Base-by-base conservation (phyloP, 2,888 invertebrate species). In the Dryocosmus kuriphilus region DNA sequence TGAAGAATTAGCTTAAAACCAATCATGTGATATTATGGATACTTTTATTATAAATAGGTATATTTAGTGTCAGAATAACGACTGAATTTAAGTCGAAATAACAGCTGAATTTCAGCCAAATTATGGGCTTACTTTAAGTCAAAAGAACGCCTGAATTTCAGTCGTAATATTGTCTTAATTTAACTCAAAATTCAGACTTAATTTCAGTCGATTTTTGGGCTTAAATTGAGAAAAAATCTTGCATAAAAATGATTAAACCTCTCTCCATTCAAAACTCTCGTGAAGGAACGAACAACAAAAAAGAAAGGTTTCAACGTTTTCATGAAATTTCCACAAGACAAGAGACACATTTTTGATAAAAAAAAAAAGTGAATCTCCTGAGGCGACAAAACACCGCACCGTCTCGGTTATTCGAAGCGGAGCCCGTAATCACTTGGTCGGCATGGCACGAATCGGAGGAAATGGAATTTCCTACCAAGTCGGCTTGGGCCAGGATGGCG, bases 381-480 rank as follows among this genome's bases (percentile, higher is more conserved):
- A 27, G 51, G 71, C 71, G 19, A 30, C 46, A 46, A 46, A 46
- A 46, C 51, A 57, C 24, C 57, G 57, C 51, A 57, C 24, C 57
- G 57, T 57, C 57, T 57, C 57, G 24, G 57, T 57, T 57, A 57
- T 57, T 14, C 57, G 57, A 57, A 57, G 32, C 63, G 63, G 82
- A 77, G 78, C 67, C 67, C 76, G 57, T 75, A 75, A 81, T 81
- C 83, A 81, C 83, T 80, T 81, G 80, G 81, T 77, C 77, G 77
- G 76, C 74, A 77, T 77, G 71, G 76, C 78, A 78, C 82, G 85
- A 84, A 87, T 85, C 86, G 84, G 85, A 87, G 88, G 87, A 88
- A 88, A 88, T 86, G 85, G 84, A 86, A 88, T 88, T 87, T 88
- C 85, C 88, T 85, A 85, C 84, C 82, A 80, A 86, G 84, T 82